phyloP scores from a whole-genome alignment of 2,888 invertebrate species.

The Craniophora ligustri region DNA sequence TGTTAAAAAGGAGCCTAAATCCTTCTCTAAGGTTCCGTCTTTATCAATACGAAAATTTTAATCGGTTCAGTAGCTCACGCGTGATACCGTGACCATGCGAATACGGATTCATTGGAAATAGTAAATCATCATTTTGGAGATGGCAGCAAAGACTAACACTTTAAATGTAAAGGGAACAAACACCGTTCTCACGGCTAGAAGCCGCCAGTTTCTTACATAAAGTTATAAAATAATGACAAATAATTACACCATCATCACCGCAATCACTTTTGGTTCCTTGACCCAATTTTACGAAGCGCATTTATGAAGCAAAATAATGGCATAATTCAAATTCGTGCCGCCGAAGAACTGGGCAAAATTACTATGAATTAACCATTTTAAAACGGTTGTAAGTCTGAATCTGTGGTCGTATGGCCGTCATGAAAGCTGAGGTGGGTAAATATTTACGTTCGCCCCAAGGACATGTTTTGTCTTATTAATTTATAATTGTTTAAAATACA shows the following conservation, averaged over 20 bases:
- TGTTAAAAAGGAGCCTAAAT: no score
- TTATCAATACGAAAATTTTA: no score
- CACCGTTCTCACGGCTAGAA: conserved; percentile 27
- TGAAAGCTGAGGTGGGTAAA: neutral
- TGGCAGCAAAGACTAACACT: no score
- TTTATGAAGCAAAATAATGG: conserved; percentile 58
- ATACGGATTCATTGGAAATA: no score
- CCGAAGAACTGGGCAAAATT: conserved; percentile 36
- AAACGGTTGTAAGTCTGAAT: conserved; percentile 6
- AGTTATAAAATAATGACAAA: conserved; percentile 42
- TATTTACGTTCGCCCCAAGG: conserved; percentile 14
- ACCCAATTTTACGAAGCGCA: conserved; percentile 46
- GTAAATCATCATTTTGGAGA: no score
- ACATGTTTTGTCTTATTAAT: neutral
- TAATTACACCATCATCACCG: conserved; percentile 21
- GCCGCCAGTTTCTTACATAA: conserved; percentile 27
- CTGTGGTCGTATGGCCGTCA: conserved; percentile 26
- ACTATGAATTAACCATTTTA: conserved; percentile 32
- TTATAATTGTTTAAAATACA: no score
- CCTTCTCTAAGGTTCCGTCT: no score
- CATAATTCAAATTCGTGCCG: conserved; percentile 62
- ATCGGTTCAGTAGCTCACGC: no score
- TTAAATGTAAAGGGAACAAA: no score
- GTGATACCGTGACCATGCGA: no score
- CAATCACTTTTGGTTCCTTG: conserved; percentile 53